phyloP scores from a whole-genome alignment of 30 jellyfish, hydroid and myxozoan species.

The Pseudorhiza aurosa region DNA sequence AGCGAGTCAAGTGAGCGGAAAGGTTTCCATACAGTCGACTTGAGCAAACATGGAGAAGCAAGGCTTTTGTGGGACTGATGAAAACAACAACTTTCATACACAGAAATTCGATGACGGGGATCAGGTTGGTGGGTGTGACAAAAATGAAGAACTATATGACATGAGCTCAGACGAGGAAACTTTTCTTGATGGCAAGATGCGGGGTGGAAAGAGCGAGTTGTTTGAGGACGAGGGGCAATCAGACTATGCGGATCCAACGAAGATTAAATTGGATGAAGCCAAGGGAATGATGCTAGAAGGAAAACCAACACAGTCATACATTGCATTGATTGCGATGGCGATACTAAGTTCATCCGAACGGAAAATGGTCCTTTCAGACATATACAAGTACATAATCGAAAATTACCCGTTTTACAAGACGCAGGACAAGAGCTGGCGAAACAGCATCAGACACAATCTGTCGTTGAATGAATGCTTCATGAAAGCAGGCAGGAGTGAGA shows the following conservation, averaged over 20 bases:
- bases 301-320: conserved; percentile 89
- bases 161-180: conserved; percentile 25
- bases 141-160: neutral
- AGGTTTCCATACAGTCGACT: neutral
- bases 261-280: neutral
- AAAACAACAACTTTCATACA: neutral
- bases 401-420: conserved; percentile 82
- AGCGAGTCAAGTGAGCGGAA: neutral
- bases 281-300: neutral
- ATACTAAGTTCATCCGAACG: conserved; percentile 68
- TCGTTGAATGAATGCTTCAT: conserved; percentile 86
- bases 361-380: conserved; percentile 80
- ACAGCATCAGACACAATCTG: conserved; percentile 89
- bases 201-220: neutral
- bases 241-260: neutral
- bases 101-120: neutral
- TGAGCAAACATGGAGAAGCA: neutral
- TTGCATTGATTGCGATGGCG: conserved; percentile 89
- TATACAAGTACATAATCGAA: conserved; percentile 74
- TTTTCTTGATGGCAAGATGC: neutral
- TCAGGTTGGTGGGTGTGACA: neutral
- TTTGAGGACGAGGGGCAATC: neutral
- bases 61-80: neutral
- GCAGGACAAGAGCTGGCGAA: conserved; percentile 92
- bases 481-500: conserved; percentile 89